phyloP scores from a whole-genome alignment of 2,113 vertebrate species.

The Neolamprologus caudopunctatus region DNA sequence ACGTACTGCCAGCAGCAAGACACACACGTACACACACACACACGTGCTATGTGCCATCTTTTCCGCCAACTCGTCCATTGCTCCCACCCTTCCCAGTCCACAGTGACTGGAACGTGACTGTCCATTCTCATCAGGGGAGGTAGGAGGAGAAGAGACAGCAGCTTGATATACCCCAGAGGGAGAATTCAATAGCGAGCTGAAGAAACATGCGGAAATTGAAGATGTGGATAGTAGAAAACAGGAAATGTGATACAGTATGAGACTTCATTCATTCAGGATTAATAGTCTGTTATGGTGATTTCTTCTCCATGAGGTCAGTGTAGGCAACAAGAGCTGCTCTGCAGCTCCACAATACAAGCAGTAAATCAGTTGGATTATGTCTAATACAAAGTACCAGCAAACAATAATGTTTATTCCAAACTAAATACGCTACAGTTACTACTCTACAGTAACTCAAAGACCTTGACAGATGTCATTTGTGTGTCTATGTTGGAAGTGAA shows the following conservation, averaged over 20 bases:
- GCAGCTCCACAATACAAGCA: neutral
- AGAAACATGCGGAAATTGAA: conserved; percentile 15
- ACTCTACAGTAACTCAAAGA: neutral
- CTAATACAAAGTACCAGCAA: neutral
- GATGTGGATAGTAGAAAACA: neutral
- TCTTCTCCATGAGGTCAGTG: neutral
- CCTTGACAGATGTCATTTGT: neutral
- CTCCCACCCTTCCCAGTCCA: neutral
- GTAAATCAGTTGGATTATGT: neutral
- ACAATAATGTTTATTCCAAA: neutral
- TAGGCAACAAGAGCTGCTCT: neutral
- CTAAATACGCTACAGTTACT: neutral
- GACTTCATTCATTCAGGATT: conserved; percentile 13
- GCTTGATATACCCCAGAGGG: conserved; percentile 23
- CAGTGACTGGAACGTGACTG: conserved; percentile 1
- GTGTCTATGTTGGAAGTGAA: neutral
- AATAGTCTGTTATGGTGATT: neutral
- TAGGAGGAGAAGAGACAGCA: neutral
- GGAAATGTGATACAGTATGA: conserved; percentile 30
- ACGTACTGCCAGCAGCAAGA: neutral
- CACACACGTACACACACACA: neutral
- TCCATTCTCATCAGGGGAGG: neutral
- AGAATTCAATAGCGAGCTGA: neutral
- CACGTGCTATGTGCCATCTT: neutral
- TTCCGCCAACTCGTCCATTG: neutral